Conservation (phyloP, 2,113 vertebrate species). For the Myiagra hebetior region DNA sequence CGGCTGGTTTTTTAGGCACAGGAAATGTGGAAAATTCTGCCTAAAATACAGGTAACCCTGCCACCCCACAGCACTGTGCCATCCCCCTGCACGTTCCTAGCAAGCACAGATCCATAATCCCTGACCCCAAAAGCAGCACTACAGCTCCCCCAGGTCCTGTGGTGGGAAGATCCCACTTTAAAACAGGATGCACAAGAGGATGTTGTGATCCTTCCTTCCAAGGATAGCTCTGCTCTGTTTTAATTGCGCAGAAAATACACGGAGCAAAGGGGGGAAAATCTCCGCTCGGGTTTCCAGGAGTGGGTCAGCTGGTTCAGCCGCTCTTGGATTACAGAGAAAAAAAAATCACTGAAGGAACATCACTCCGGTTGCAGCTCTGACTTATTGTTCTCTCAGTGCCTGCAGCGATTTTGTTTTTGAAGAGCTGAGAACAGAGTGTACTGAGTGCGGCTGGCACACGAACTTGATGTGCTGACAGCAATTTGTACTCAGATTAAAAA, state of each 20-base stretch:
- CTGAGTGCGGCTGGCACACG: slow-evolving; percentile 81
- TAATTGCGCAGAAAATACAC: neutral
- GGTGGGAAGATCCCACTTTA: neutral
- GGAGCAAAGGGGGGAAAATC: neutral
- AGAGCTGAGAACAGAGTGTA: slow-evolving; percentile 83
- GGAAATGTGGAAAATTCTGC: neutral
- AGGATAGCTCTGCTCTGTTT: neutral
- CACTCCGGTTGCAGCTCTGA: slow-evolving; percentile 74
- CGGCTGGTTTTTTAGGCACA: neutral
- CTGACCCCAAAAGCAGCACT: neutral
- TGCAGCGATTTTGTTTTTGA: slow-evolving; percentile 81
- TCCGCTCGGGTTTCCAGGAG: slow-evolving; percentile 35
- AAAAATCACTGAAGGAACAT: slow-evolving; percentile 62
- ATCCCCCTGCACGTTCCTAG: rapidly evolving
- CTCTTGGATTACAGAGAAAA: slow-evolving; percentile 65
- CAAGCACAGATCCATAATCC: rapidly evolving
- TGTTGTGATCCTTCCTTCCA: neutral
- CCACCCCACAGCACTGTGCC: neutral
- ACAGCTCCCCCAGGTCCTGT: neutral
- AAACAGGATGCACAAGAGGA: neutral
- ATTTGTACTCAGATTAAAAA: slow-evolving; percentile 81
- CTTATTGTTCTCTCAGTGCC: slow-evolving; percentile 81
- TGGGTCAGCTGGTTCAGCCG: slow-evolving; percentile 56
- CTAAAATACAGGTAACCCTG: neutral
- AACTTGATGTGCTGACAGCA: slow-evolving; percentile 82